Conservation (phyloP, 2,797 vertebrate genomes). For the Iguana delicatissima region DNA sequence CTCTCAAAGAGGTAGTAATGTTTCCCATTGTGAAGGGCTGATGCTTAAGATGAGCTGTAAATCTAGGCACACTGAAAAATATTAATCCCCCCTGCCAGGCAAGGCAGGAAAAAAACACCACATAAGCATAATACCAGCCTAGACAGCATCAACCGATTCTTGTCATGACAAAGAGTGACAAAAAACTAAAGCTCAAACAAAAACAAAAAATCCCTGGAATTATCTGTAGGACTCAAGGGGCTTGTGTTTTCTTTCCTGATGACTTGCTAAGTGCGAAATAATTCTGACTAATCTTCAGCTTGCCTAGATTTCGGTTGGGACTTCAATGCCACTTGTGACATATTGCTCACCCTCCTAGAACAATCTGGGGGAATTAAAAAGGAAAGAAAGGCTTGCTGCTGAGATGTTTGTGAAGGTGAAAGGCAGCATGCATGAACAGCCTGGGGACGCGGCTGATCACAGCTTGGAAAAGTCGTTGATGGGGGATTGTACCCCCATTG, state of each 20-base stretch:
- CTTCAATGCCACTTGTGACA: neutral
- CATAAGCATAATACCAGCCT: neutral
- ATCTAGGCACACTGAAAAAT: neutral
- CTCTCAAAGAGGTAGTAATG: neutral
- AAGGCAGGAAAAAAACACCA: neutral
- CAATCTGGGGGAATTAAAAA: conserved; percentile 2
- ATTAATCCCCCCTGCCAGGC: neutral
- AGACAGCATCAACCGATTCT: neutral
- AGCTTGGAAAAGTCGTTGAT: too few relatives aligned
- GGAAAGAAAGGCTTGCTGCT: neutral
- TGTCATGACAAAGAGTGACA: too few relatives aligned
- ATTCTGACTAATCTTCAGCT: neutral
- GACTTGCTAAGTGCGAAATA: conserved; percentile 7
- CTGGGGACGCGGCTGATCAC: neutral
- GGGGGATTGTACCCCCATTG: too few relatives aligned
- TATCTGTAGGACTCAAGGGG: neutral
- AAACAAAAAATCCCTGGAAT: neutral
- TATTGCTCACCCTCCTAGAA: neutral
- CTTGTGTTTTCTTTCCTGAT: neutral
- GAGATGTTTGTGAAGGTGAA: neutral
- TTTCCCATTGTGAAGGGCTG: neutral
- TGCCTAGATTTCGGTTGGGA: neutral
- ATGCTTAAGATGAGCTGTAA: neutral
- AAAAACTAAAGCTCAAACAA: neutral
- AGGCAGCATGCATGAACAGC: neutral